Evolutionary conservation across 1,140 invertebrate genomes (phyloP), one percentile per base, ranked within the genome.

Genomic region (Adelges cooleyi): DNA sequence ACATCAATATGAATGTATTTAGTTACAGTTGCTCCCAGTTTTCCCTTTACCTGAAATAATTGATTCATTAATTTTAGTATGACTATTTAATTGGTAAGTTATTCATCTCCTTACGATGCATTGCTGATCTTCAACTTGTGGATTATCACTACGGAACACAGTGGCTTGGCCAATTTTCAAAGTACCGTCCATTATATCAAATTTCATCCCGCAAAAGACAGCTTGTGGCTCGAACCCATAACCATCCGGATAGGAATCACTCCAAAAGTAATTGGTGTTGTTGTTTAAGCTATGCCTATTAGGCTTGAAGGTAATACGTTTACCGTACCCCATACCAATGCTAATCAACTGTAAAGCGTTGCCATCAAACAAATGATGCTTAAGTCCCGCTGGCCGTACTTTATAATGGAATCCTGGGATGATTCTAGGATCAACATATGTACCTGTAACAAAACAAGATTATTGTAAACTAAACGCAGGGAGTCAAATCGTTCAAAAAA

Each of bases 261-360:
- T 86, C 85, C 86, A 89, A 71, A 89, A 84, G 71, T 80, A 84
- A 73, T 85, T 84, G 68, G 82, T 80, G 59, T 83, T 82, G 22
- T 78, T 74, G 68, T 86, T 83, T 18, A 82, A 73, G 33, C 78
- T 80, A 5, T 77, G 72, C 3, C 72, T 69, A 49, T 85, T 80
- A 0, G 84, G 81, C 69, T 81, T 77, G 74, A 89, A 89, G 8
- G 85, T 87, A 22, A 89, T 75, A 25, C 86, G 77, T 71, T 88
- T 87, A 9, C 84, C 86, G 71, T 89, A 89, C 18, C 87, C 86
- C 74, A 83, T 80, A 2, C 86, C 86, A 65, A 89, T 79, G n/a
- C 80, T 82, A 38, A 80, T 71, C 18, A 89, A 75, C 59, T 79
- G 74, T 46, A 85, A 72, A 33, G 84, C 79, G 67, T 82, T 76